These are phyloP conservation scores for Cheilosia pagana DNA, from an alignment of 2,888 invertebrate species.

Conservation along the genomic window DNA sequence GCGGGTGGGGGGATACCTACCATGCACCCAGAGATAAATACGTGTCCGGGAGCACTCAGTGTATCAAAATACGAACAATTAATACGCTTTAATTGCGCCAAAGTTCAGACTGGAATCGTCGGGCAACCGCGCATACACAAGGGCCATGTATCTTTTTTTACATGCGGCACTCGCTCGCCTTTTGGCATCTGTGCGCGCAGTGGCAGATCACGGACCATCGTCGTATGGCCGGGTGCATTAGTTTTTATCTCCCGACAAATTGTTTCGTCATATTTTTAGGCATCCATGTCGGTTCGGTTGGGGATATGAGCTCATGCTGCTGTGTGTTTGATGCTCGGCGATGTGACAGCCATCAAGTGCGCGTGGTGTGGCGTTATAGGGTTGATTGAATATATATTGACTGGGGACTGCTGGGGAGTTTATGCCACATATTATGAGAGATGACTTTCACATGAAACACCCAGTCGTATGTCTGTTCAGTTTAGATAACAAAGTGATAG, in stretches of 20 bases:
- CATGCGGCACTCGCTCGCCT: conserved; percentile 33
- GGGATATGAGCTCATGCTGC: conserved; percentile 58
- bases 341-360: conserved; percentile 72
- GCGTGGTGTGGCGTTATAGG: conserved; percentile 52
- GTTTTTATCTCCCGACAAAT: conserved; percentile 74
- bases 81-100: conserved; percentile 71
- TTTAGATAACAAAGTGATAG: conserved; percentile 49
- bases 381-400: conserved; percentile 58
- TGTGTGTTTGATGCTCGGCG: conserved; percentile 39
- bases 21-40: conserved; percentile 39
- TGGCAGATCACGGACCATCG: conserved; percentile 40
- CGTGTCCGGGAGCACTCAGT: conserved; percentile 70
- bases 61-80: conserved; percentile 72
- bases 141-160: conserved; percentile 1
- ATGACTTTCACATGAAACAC: conserved; percentile 45
- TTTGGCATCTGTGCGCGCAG: conserved; percentile 50
- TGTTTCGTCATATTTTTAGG: conserved; percentile 74
- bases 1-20: conserved; percentile 22
- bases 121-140: not conserved
- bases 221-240: conserved; percentile 56
- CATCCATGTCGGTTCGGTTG: conserved; percentile 51
- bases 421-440: conserved; percentile 5
- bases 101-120: conserved; percentile 58
- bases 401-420: conserved; percentile 14
- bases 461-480: conserved; percentile 15